Evolutionary conservation across 2,113 vertebrate genomes (phyloP), one percentile per base, ranked within the genome.

Genomic region (Oxyura jamaicensis): DNA sequence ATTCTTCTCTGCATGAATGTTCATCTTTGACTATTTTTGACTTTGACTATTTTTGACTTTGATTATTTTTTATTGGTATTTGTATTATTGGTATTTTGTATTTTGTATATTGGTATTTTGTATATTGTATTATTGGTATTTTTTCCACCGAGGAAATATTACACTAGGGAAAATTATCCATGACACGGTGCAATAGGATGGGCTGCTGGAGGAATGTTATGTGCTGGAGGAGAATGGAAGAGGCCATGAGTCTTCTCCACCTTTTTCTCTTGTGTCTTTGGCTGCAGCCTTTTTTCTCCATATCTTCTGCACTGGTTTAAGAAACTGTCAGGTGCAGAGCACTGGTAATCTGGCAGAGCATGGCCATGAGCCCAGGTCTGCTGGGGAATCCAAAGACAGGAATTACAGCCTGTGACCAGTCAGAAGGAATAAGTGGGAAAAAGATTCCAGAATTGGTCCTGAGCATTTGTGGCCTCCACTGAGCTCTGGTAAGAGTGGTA

Each of bases 21-120:
- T 88, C 65, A 91, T 25, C n/a, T 85, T 86, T 84, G 73, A 42
- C 73, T 84, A 75, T n/a, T n/a, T n/a, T n/a, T n/a, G n/a, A n/a
- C n/a, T n/a, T n/a, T n/a, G n/a, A n/a, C n/a, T n/a, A n/a, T n/a
- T n/a, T n/a, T n/a, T n/a, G n/a, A n/a, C n/a, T n/a, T n/a, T n/a
- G n/a, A n/a, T n/a, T n/a, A n/a, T n/a, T n/a, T n/a, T n/a, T n/a
- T n/a, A n/a, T n/a, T n/a, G n/a, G n/a, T n/a, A n/a, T n/a, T n/a
- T n/a, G n/a, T n/a, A n/a, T n/a, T n/a, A n/a, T n/a, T n/a, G n/a
- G n/a, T n/a, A n/a, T n/a, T n/a, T n/a, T n/a, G n/a, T n/a, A n/a
- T n/a, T n/a, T n/a, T n/a, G n/a, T n/a, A n/a, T n/a, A n/a, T n/a
- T n/a, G n/a, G n/a, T n/a, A n/a, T n/a, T n/a, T n/a, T n/a, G n/a